These are phyloP conservation scores for Fregetta grallaria DNA, from an alignment of 2,113 vertebrate genomes.

Conservation along the genomic window DNA sequence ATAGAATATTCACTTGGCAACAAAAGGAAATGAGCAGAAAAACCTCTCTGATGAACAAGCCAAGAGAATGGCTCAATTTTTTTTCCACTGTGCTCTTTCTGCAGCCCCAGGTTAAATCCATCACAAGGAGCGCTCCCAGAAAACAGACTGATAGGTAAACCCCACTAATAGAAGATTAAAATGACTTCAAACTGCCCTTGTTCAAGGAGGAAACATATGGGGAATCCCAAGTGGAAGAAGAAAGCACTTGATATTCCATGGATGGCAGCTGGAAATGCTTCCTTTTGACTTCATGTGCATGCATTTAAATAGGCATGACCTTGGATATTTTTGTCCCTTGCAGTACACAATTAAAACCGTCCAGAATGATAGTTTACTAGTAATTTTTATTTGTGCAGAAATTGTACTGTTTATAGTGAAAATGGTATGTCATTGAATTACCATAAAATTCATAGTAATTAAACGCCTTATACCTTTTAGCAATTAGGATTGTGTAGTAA, in stretches of 20 bases:
- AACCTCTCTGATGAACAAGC: conserved; percentile 24
- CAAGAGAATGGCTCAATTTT: not conserved
- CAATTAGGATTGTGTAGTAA: not conserved
- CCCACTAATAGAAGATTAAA: conserved; percentile 51
- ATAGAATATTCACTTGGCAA: conserved; percentile 56
- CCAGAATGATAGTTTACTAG: not conserved
- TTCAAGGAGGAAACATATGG: conserved; percentile 43
- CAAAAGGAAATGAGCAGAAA: conserved; percentile 43
- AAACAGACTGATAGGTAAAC: conserved; percentile 36
- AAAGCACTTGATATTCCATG: conserved; percentile 56
- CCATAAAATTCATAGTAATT: not conserved
- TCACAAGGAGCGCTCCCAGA: conserved; percentile 6
- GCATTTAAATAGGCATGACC: not conserved
- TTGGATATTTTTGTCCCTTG: conserved; percentile 27
- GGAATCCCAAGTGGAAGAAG: conserved; percentile 54
- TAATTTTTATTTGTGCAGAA: conserved; percentile 34
- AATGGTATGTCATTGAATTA: not conserved
- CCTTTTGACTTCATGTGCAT: conserved; percentile 17
- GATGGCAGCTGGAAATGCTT: conserved; percentile 13
- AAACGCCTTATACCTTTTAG: not conserved
- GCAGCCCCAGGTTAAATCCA: conserved; percentile 7
- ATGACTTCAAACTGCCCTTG: conserved; percentile 57
- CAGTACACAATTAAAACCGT: not conserved
- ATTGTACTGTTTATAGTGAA: not conserved
- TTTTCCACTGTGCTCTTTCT: not conserved